Evolutionary conservation across 2,888 invertebrate species (phyloP).

Genomic region (Chloroclystis v-ata): DNA sequence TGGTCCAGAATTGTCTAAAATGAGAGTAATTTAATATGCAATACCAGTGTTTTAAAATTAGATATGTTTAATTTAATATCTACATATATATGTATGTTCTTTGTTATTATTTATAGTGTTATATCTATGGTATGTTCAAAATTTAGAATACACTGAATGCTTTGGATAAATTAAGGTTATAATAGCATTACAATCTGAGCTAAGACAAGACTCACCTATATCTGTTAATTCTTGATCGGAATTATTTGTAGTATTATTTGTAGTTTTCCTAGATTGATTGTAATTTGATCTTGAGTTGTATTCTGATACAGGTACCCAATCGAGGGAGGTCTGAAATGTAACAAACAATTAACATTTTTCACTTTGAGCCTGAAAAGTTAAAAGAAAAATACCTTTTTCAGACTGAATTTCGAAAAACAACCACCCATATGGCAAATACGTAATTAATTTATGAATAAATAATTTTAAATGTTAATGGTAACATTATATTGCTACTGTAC

Average conservation of each 20-base stretch:
- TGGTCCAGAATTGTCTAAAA: slow-evolving; percentile 60
- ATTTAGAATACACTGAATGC: too few species aligned
- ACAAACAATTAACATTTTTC: slow-evolving; percentile 8
- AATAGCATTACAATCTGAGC: too few species aligned
- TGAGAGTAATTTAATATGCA: background rate
- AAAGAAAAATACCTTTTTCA: slow-evolving; percentile 59
- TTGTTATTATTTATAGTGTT: background rate
- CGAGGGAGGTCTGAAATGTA: slow-evolving; percentile 68
- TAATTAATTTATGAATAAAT: slow-evolving; percentile 8
- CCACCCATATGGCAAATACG: slow-evolving; percentile 60
- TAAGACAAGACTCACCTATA: slow-evolving; percentile 60
- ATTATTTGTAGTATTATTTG: slow-evolving; percentile 63
- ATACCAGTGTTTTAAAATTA: too few species aligned
- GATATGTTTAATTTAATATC: too few species aligned
- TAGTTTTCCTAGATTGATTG: slow-evolving; percentile 68
- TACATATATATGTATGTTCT: too few species aligned
- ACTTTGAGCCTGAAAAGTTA: slow-evolving; percentile 3
- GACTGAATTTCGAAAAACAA: slow-evolving; percentile 71
- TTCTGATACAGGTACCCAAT: slow-evolving; percentile 76
- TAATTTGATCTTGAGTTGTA: slow-evolving; percentile 69
- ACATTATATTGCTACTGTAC: slow-evolving; percentile 2
- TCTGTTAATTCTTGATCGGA: slow-evolving; percentile 72
- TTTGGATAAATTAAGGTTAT: too few species aligned
- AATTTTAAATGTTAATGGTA: background rate
- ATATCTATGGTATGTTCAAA: too few species aligned